These are phyloP conservation scores for Poeciliopsis prolifica DNA, from an alignment of 2,113 vertebrate genomes.

Conservation along the genomic window DNA sequence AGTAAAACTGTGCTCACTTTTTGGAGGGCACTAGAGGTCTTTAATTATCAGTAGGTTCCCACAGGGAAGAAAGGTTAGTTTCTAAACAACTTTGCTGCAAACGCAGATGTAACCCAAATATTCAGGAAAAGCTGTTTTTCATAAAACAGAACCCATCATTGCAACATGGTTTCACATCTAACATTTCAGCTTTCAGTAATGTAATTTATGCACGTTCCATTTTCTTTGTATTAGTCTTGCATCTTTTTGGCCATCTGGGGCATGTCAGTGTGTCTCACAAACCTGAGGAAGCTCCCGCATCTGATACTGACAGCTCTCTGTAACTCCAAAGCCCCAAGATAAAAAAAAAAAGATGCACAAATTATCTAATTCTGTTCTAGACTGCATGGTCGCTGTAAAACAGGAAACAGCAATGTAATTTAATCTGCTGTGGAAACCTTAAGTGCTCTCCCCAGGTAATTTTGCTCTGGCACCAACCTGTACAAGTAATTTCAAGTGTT, in stretches of 20 bases:
- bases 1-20: too few species aligned
- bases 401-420: conserved; percentile 27
- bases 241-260: background rate
- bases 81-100: too few species aligned
- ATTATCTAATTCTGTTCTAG: conserved; percentile 42
- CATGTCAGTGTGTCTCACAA: background rate
- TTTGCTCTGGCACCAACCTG: conserved; percentile 53
- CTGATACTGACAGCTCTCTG: conserved; percentile 1
- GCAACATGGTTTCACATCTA: background rate
- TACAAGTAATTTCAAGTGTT: conserved; percentile 65
- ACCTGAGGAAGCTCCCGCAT: background rate
- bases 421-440: conserved; percentile 44
- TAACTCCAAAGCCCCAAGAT: conserved; percentile 22
- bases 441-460: conserved; percentile 55
- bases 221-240: background rate
- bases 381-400: conserved; percentile 43
- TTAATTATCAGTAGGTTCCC: too few species aligned
- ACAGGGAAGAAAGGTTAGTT: too few species aligned
- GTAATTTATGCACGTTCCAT: background rate
- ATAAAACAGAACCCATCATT: background rate
- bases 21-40: too few species aligned
- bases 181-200: background rate
- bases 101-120: too few species aligned
- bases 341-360: conserved; percentile 37
- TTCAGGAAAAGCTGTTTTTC: too few species aligned